These are phyloP conservation scores for Trachelus troglodyta DNA, from an alignment of 2,888 invertebrate genomes.

Conservation along the genomic window DNA sequence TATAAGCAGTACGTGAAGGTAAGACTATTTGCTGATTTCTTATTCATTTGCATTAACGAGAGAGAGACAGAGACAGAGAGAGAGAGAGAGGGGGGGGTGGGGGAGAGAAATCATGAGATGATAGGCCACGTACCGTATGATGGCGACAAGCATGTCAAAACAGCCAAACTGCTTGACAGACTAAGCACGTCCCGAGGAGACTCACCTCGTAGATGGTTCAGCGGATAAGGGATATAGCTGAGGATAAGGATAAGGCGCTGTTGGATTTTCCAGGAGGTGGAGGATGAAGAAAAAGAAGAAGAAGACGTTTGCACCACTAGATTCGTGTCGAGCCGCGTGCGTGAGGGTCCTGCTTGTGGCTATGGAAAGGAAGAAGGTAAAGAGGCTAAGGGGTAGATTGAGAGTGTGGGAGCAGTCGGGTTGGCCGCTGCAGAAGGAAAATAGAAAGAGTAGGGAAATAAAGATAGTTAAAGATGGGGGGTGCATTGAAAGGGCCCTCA, in stretches of 20 bases:
- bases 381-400: not conserved
- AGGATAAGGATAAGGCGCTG: not conserved
- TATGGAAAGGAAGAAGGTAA: not conserved
- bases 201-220: not conserved
- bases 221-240: not conserved
- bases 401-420: not conserved
- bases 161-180: not conserved
- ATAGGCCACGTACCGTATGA: constrained; percentile 27
- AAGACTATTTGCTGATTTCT: no score
- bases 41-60: no score
- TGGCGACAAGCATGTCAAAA: not conserved
- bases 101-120: constrained; percentile 16
- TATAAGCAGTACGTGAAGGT: no score
- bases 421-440: not conserved
- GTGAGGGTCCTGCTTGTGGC: not conserved
- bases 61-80: not conserved
- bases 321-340: not conserved
- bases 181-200: not conserved
- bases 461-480: constrained; percentile 27
- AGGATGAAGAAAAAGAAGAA: not conserved
- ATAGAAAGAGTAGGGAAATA: not conserved
- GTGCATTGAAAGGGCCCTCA: constrained; percentile 9
- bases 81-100: no score
- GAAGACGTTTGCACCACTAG: not conserved
- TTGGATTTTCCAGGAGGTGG: not conserved